Evolutionary conservation across 2,113 vertebrate species (phyloP).

Genomic region (Hymenochirus boettgeri): DNA sequence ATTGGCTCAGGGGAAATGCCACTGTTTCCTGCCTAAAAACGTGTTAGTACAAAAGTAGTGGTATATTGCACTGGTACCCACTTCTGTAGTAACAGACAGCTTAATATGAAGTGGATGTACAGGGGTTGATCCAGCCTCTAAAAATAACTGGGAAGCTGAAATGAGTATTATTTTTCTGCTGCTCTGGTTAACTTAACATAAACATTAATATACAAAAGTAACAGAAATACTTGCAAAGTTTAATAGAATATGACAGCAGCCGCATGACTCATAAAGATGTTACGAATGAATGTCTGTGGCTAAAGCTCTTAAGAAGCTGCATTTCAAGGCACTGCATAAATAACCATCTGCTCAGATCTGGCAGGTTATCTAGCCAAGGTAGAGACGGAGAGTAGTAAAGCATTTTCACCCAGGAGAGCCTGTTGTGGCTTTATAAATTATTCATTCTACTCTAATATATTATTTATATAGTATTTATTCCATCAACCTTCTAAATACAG

Average conservation of each 20-base stretch:
- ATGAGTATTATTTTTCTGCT: background rate
- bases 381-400: conserved; percentile 35
- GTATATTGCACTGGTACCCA: no score
- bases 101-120: no score
- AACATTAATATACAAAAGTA: conserved; percentile 35
- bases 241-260: conserved; percentile 37
- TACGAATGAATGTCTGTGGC: conserved; percentile 33
- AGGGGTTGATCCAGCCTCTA: no score
- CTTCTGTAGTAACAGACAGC: no score
- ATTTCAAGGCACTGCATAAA: conserved; percentile 38
- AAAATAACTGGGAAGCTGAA: no score
- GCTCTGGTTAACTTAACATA: conserved; percentile 20
- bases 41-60: no score
- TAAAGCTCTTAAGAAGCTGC: conserved; percentile 38
- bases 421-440: conserved; percentile 40
- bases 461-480: conserved; percentile 42
- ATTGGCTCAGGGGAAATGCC: no score
- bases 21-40: no score
- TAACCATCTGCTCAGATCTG: conserved; percentile 40
- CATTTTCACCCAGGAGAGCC: conserved; percentile 36
- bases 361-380: conserved; percentile 36
- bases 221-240: conserved; percentile 36
- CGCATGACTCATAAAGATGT: conserved; percentile 39
- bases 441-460: conserved; percentile 35
- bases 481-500: conserved; percentile 37